phyloP scores from a whole-genome alignment of 1,140 invertebrate species.

The Drosophila watanabei region DNA sequence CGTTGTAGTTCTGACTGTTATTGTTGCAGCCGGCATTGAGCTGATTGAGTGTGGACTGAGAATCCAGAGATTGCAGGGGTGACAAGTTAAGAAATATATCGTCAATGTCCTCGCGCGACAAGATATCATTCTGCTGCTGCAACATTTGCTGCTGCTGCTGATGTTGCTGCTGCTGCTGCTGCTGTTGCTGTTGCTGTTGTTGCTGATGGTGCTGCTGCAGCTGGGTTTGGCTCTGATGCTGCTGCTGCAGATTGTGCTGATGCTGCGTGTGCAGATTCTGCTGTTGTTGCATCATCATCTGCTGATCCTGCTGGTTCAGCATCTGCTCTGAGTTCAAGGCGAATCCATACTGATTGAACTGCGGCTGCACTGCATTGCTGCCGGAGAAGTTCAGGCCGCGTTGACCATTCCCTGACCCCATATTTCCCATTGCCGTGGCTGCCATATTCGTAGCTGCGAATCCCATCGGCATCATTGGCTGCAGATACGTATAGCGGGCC shows the following conservation, averaged over 20 bases:
- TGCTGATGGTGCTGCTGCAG: constrained; percentile 58
- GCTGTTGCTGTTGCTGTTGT: constrained; percentile 28
- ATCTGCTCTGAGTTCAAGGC: constrained; percentile 74
- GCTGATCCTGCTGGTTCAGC: constrained; percentile 74
- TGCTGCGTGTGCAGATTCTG: constrained; percentile 73
- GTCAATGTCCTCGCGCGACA: constrained; percentile 71
- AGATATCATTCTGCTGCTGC: constrained; percentile 51
- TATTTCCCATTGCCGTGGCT: constrained; percentile 29
- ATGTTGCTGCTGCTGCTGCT: constrained; percentile 44
- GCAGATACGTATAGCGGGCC: constrained; percentile 91
- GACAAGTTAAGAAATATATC: constrained; percentile 80
- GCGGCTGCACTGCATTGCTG: constrained; percentile 74
- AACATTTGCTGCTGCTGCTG: constrained; percentile 49
- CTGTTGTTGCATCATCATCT: constrained; percentile 81
- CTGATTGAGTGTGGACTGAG: constrained; percentile 44
- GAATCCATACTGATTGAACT: constrained; percentile 82
- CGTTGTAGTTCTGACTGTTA: constrained; percentile 40
- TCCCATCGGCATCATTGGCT: constrained; percentile 87
- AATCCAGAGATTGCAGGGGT: constrained; percentile 63
- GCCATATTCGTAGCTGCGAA: constrained; percentile 86
- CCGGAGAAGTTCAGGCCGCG: constrained; percentile 61
- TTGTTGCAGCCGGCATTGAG: constrained; percentile 31
- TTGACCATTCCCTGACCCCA: constrained; percentile 37
- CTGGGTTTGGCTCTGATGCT: constrained; percentile 48
- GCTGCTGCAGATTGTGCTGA: constrained; percentile 69